Conservation (phyloP, 1,140 invertebrate genomes). For the Aricia agestis region DNA sequence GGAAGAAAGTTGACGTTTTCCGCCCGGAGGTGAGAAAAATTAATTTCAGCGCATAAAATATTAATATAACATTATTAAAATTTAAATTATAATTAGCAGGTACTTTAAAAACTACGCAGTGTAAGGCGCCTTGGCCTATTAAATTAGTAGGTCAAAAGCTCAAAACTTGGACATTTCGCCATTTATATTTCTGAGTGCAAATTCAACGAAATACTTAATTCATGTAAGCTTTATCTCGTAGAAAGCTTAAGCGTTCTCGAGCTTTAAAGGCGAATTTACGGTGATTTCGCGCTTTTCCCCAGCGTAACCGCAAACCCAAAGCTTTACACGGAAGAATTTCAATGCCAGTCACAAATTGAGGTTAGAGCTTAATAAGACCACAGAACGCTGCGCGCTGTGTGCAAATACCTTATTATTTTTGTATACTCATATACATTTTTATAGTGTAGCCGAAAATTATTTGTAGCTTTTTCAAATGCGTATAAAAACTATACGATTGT, state of each 20-base stretch:
- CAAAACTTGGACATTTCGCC: background rate
- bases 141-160: constrained; percentile 1
- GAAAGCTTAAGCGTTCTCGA: background rate
- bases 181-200: background rate
- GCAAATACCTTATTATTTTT: background rate
- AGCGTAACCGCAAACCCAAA: background rate
- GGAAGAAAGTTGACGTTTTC: too few species aligned
- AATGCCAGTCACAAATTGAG: background rate
- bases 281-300: background rate
- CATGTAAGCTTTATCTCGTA: constrained; percentile 1
- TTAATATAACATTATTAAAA: too few species aligned
- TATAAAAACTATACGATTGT: too few species aligned
- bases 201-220: background rate
- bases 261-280: background rate
- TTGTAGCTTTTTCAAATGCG: too few species aligned
- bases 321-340: background rate
- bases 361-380: background rate
- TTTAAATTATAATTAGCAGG: background rate
- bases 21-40: too few species aligned
- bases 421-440: background rate
- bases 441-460: background rate
- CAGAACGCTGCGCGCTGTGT: background rate
- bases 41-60: too few species aligned
- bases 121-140: background rate
- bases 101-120: background rate